A percentile compares a stretch with the other conserved stretches of the same genome.
These are phyloP conservation scores for Dasyurus viverrinus DNA, from an alignment of 2,113 vertebrate genomes.

Conservation along the genomic window DNA sequence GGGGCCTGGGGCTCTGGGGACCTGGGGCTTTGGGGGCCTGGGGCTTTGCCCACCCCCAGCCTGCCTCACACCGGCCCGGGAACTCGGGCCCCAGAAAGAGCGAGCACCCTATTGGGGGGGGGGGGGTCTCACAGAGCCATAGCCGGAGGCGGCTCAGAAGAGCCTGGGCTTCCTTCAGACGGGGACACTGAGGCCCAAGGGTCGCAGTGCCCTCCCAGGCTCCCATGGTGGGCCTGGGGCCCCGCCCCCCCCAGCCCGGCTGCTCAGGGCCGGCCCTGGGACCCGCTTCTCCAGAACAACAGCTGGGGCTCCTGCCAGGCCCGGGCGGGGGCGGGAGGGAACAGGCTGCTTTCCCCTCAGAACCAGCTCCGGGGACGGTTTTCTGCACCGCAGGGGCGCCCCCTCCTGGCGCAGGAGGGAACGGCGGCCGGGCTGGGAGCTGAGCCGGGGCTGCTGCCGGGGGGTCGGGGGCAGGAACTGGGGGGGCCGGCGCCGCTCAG, in stretches of 20 bases:
- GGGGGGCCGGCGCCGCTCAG: not conserved
- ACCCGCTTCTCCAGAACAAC: not conserved
- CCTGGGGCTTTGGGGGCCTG: no score
- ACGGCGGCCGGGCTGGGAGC: not conserved
- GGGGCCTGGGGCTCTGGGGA: no score
- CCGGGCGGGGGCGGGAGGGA: not conserved
- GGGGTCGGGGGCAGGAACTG: no score
- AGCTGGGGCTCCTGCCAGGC: not conserved
- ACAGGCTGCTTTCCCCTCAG: not conserved
- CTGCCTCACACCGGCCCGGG: no score
- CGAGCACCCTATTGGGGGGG: no score
- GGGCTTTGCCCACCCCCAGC: no score
- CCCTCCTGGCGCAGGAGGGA: conserved; percentile 54
- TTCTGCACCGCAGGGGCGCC: conserved; percentile 30
- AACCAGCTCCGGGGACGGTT: not conserved
- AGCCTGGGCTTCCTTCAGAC: not conserved
- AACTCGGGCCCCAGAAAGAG: no score
- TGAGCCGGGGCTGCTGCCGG: not conserved
- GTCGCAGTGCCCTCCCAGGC: not conserved
- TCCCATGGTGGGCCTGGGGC: not conserved
- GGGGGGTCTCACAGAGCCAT: no score
- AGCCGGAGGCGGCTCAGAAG: no score
- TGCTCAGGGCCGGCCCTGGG: not conserved
- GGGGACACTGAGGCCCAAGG: not conserved
- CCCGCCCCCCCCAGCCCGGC: not conserved